phyloP scores from a whole-genome alignment of 1,140 invertebrate genomes.

The Panagrolaimus sp. region DNA sequence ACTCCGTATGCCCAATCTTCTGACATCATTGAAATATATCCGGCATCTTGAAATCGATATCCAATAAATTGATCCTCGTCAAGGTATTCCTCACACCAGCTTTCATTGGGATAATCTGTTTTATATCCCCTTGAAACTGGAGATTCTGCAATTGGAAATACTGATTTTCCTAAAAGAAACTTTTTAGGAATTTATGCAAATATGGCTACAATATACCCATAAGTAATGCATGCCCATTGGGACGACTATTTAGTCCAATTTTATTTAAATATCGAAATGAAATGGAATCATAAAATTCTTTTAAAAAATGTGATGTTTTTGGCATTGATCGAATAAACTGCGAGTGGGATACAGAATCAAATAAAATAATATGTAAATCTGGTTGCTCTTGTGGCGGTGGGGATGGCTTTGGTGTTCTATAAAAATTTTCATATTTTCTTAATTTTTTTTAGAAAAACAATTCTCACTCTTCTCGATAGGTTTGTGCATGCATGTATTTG shows the following conservation, averaged over 20 bases:
- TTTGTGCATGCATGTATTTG: background rate
- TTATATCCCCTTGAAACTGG: background rate
- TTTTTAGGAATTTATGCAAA: background rate
- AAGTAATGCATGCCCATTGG: constrained; percentile 19
- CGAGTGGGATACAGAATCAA: constrained; percentile 17
- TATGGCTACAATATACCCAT: background rate
- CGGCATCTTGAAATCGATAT: background rate
- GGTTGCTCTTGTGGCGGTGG: background rate
- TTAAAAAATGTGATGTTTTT: constrained; percentile 16
- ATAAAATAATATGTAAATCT: constrained; percentile 12
- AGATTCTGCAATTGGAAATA: background rate
- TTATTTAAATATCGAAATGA: constrained; percentile 19
- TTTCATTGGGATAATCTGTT: background rate
- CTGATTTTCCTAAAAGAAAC: background rate
- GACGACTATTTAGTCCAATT: constrained; percentile 18
- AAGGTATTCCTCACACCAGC: background rate
- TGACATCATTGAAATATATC: background rate
- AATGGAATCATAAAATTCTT: constrained; percentile 17
- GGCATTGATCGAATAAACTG: constrained; percentile 17
- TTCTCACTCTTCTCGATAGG: background rate
- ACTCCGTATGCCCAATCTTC: background rate
- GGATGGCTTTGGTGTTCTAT: background rate
- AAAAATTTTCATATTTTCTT: background rate
- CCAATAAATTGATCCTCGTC: constrained; percentile 19
- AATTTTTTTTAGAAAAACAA: background rate